These are phyloP conservation scores for Sphinx pinastri DNA, from an alignment of 2,888 invertebrate genomes.

Conservation along the genomic window DNA sequence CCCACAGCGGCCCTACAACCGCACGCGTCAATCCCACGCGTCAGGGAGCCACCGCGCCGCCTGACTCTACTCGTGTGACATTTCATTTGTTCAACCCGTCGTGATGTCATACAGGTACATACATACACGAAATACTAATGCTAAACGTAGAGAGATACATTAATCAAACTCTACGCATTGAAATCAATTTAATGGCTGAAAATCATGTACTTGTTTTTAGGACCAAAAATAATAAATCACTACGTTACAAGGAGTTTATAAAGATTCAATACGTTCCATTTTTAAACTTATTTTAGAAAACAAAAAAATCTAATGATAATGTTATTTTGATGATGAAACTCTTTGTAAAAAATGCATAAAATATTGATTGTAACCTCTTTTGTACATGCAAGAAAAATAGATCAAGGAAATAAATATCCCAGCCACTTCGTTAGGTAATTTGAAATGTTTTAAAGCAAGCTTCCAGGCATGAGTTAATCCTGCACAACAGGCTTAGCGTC, in stretches of 20 bases:
- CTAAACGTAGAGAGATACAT: not conserved
- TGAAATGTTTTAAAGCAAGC: not conserved
- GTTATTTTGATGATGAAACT: too few species aligned
- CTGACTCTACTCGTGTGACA: not conserved
- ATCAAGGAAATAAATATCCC: too few species aligned
- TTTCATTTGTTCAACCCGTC: conserved; percentile 6
- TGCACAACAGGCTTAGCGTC: conserved; percentile 4
- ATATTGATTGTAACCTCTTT: not conserved
- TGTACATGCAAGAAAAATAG: too few species aligned
- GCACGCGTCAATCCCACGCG: conserved; percentile 1
- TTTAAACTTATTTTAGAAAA: too few species aligned
- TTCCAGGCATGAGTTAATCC: conserved; percentile 1
- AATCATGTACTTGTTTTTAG: too few species aligned
- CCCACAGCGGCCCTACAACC: not conserved
- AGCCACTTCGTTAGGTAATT: not conserved
- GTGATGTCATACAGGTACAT: not conserved
- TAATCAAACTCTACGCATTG: too few species aligned
- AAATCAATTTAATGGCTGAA: too few species aligned
- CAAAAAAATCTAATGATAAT: too few species aligned
- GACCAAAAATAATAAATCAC: too few species aligned
- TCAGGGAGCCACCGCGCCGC: not conserved
- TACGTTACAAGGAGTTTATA: too few species aligned
- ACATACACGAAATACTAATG: not conserved
- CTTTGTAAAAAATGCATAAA: too few species aligned
- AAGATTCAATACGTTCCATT: too few species aligned